phyloP scores from a whole-genome alignment of 2,888 invertebrate genomes.

The Drepanosiphum platanoidis region DNA sequence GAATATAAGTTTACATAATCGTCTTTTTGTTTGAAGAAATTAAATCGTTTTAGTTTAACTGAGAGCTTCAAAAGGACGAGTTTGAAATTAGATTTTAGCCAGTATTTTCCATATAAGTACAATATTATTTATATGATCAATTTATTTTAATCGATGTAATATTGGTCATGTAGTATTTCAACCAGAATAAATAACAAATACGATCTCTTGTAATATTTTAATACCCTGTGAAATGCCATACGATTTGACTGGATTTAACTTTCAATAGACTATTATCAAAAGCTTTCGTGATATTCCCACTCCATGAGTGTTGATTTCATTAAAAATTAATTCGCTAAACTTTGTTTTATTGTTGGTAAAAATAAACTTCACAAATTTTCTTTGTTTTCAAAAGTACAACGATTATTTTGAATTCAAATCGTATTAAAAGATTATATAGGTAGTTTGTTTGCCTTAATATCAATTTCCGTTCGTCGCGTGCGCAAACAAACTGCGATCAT shows the following conservation, averaged over 20 bases:
- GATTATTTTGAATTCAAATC: constrained; percentile 5
- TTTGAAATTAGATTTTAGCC: neutral
- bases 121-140: neutral
- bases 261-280: too few species aligned
- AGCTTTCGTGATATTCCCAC: too few species aligned
- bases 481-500: constrained; percentile 6
- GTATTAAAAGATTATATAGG: constrained; percentile 13
- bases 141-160: neutral
- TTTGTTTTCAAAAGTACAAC: too few species aligned
- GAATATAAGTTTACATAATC: constrained; percentile 8
- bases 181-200: neutral
- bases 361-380: neutral
- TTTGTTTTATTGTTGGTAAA: neutral
- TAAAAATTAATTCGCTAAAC: too few species aligned
- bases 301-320: neutral
- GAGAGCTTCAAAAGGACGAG: neutral
- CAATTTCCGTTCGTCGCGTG: constrained; percentile 25
- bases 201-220: neutral
- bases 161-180: neutral
- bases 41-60: neutral
- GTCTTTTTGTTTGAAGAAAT: constrained; percentile 26
- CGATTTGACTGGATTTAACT: neutral
- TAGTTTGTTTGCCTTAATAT: constrained; percentile 13
- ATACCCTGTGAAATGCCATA: neutral
- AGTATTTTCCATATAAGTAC: neutral